These are phyloP conservation scores for Gymnodraco acuticeps DNA, from an alignment of 2,797 vertebrate species.

Conservation along the genomic window DNA sequence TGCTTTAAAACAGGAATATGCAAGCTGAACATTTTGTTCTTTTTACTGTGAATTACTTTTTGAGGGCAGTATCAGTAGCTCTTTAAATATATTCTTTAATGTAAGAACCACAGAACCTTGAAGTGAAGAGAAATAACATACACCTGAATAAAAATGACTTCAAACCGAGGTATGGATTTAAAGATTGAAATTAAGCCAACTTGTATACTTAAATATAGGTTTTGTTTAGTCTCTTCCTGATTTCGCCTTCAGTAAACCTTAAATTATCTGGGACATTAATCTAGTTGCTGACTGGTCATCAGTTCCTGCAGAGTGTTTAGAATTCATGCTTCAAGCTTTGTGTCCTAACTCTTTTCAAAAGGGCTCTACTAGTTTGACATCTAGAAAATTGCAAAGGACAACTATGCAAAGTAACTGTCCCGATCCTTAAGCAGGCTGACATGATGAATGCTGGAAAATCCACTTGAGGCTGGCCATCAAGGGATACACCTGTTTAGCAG, in stretches of 20 bases:
- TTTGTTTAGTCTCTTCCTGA: not conserved
- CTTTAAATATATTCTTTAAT: not conserved
- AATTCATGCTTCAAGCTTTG: not conserved
- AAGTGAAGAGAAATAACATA: not conserved
- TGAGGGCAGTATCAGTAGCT: not conserved
- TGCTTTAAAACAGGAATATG: no score
- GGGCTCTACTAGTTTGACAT: not conserved
- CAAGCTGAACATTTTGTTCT: not conserved
- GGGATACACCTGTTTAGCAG: constrained; percentile 12
- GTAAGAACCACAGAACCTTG: not conserved
- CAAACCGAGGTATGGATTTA: no score
- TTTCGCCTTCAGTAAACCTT: not conserved
- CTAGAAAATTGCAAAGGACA: not conserved
- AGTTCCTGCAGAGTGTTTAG: not conserved
- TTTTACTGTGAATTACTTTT: not conserved
- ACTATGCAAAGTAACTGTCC: not conserved
- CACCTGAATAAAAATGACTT: not conserved
- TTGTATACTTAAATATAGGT: no score
- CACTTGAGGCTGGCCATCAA: constrained; percentile 1
- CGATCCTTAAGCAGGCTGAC: constrained; percentile 5
- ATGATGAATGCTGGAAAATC: not conserved
- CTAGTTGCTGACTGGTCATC: not conserved
- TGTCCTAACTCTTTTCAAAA: constrained; percentile 1
- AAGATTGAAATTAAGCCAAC: no score
- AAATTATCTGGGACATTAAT: not conserved